A percentile compares a stretch with the other conserved stretches of the same genome.
phyloP scores from a whole-genome alignment of 2,797 vertebrate genomes.

The Sebastes itinus region DNA sequence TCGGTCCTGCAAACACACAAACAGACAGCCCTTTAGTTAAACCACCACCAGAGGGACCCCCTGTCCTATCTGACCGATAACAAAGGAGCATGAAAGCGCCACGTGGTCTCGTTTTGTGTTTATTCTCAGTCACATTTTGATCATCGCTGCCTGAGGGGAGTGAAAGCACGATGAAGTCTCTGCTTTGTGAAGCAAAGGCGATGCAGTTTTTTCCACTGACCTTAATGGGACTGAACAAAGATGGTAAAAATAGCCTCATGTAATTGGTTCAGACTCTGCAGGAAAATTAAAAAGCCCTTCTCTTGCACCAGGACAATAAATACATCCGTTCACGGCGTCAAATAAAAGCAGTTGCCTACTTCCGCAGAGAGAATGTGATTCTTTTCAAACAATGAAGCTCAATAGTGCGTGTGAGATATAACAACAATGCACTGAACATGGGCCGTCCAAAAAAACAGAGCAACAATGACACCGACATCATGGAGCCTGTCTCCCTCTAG shows the following conservation, averaged over 20 bases:
- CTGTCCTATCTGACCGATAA: background rate
- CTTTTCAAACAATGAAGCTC: background rate
- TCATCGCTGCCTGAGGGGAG: background rate
- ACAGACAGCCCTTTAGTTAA: background rate
- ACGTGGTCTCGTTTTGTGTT: slow-evolving; percentile 43
- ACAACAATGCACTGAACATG: background rate
- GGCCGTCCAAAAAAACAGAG: slow-evolving; percentile 7
- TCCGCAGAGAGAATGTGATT: background rate
- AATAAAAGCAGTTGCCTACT: background rate
- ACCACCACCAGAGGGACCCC: slow-evolving; percentile 70
- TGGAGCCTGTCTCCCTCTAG: slow-evolving; percentile 67
- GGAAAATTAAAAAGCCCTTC: background rate
- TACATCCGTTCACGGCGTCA: background rate
- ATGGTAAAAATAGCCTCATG: slow-evolving; percentile 9
- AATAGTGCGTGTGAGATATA: background rate
- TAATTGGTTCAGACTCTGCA: background rate
- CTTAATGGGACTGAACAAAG: slow-evolving; percentile 7
- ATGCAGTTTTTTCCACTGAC: slow-evolving; percentile 4
- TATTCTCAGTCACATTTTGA: slow-evolving; percentile 36
- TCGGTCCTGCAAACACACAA: slow-evolving; percentile 80
- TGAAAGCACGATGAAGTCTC: background rate
- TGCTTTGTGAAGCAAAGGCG: slow-evolving; percentile 12
- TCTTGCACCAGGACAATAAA: background rate
- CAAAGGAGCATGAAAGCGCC: slow-evolving; percentile 31
- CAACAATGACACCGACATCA: background rate